These are phyloP conservation scores for Hyposoter dolosus DNA, from an alignment of 2,888 invertebrate genomes.

Conservation along the genomic window DNA sequence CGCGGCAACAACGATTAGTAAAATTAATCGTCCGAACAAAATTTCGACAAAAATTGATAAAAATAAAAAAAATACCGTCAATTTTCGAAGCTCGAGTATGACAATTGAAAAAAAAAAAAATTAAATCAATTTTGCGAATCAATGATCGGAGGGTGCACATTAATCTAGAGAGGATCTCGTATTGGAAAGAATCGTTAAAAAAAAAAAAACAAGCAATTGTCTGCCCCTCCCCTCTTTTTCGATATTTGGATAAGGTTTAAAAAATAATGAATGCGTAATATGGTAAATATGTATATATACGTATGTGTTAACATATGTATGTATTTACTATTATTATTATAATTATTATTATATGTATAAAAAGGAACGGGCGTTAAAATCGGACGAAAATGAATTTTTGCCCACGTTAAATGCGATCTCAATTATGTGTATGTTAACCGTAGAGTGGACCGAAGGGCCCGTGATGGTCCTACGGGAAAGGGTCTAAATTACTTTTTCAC, in stretches of 20 bases:
- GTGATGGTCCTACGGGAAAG: slow-evolving; percentile 52
- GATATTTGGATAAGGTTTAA: slow-evolving; percentile 24
- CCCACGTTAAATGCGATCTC: slow-evolving; percentile 65
- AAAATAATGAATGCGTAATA: slow-evolving; percentile 34
- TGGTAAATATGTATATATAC: slow-evolving; percentile 33
- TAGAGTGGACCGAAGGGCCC: slow-evolving; percentile 54
- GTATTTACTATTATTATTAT: slow-evolving; percentile 2
- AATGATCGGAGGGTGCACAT: not conserved
- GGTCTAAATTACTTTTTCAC: slow-evolving; percentile 45
- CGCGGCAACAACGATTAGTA: not conserved
- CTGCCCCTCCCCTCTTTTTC: slow-evolving; percentile 7
- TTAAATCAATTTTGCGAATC: not conserved
- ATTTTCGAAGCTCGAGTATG: not conserved
- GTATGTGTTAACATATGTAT: not conserved
- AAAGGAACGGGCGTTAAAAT: slow-evolving; percentile 51
- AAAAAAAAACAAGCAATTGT: not conserved
- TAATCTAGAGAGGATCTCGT: not conserved
- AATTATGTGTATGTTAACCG: slow-evolving; percentile 63
- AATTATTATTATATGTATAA: slow-evolving; percentile 36
- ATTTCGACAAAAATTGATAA: not conserved
- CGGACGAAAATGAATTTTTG: slow-evolving; percentile 55
- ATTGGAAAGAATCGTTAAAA: not conserved
- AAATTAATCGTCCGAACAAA: not conserved
- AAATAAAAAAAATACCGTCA: not conserved
- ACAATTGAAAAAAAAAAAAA: not conserved